Conservation (phyloP, 2,797 vertebrate genomes). For the Schizopygopsis malacanthus region DNA sequence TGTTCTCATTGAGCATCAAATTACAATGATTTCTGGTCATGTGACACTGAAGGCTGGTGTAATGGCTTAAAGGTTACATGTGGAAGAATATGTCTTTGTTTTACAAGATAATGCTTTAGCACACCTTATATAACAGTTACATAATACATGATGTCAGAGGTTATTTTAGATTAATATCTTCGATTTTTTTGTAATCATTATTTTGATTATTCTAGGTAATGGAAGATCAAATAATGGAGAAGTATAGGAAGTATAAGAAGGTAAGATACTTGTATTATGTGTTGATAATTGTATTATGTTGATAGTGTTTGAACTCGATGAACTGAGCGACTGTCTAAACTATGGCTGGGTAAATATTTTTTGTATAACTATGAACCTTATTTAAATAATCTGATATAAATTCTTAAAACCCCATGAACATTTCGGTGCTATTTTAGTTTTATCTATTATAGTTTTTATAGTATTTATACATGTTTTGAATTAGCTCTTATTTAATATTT, state of each 20-base stretch:
- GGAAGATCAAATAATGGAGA: constrained; percentile 85
- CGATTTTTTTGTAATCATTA: background rate
- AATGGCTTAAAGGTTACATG: constrained; percentile 9
- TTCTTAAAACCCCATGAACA: too few relatives aligned
- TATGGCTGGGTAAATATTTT: background rate
- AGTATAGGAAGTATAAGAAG: constrained; percentile 87
- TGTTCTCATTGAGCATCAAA: background rate
- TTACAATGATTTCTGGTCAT: constrained; percentile 1
- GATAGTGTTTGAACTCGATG: background rate
- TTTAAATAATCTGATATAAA: background rate
- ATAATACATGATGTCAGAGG: constrained; percentile 24
- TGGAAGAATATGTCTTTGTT: constrained; percentile 3
- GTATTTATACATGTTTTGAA: background rate
- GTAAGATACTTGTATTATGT: constrained; percentile 68
- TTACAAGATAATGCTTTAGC: constrained; percentile 9
- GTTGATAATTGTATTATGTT: background rate
- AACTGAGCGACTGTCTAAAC: background rate
- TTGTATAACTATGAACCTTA: background rate
- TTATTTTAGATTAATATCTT: background rate
- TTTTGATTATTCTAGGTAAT: constrained; percentile 77
- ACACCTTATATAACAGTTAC: constrained; percentile 25
- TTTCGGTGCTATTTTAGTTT: background rate
- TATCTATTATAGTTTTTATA: background rate
- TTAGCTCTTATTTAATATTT: background rate
- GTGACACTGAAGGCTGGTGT: background rate